These are phyloP conservation scores for Amphiduros pacificus DNA, from an alignment of 2,888 invertebrate species.

Conservation along the genomic window DNA sequence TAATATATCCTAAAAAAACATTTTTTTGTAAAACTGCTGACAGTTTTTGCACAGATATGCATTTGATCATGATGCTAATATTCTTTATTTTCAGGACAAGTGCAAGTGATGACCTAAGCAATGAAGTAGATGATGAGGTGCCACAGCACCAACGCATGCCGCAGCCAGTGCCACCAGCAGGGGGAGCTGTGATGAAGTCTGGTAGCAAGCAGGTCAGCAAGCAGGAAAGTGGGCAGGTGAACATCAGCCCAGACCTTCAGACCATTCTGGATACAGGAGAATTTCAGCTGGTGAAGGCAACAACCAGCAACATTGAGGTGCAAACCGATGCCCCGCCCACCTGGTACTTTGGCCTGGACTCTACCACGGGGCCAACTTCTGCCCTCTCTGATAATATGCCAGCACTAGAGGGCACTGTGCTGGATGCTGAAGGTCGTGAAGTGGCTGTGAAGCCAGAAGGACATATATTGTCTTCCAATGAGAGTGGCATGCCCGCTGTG, in stretches of 20 bases:
- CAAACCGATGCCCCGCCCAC: conserved; percentile 24
- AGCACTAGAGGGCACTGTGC: conserved; percentile 1
- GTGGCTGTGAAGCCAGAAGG: neutral
- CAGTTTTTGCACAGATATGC: too few species aligned
- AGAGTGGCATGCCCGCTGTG: conserved; percentile 5
- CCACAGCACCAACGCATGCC: neutral
- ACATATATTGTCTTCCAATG: neutral
- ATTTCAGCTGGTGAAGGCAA: conserved; percentile 17
- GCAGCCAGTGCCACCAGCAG: neutral
- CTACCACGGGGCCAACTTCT: neutral
- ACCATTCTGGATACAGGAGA: conserved; percentile 28
- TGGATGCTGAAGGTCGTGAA: neutral
- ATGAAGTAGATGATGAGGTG: neutral
- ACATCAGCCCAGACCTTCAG: conserved; percentile 19
- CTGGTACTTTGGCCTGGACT: conserved; percentile 19
- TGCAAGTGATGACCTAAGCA: too few species aligned
- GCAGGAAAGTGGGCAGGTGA: conserved; percentile 4
- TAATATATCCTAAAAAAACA: too few species aligned
- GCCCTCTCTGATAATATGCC: neutral
- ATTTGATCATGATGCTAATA: too few species aligned
- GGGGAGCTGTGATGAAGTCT: neutral
- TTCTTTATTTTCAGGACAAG: too few species aligned
- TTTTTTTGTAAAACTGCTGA: too few species aligned
- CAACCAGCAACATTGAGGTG: conserved; percentile 16
- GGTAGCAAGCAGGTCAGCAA: neutral